Evolutionary conservation across 2,113 vertebrate species (phyloP).

Genomic region (Egretta garzetta): DNA sequence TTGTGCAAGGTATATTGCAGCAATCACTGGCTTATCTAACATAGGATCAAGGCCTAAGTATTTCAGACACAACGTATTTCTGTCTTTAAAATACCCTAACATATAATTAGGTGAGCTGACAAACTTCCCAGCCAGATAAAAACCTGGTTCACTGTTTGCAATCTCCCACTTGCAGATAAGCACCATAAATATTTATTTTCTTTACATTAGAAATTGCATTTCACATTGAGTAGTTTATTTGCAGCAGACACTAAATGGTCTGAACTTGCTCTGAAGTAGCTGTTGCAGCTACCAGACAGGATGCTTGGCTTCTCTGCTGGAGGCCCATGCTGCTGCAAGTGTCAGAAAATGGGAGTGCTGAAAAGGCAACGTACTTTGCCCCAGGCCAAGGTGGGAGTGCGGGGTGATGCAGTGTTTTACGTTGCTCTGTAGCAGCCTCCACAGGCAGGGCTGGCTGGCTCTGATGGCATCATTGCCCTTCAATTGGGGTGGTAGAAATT

Average conservation of each 20-base stretch:
- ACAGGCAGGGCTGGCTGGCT: neutral
- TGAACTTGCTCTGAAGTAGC: constrained; percentile 28
- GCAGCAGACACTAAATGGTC: constrained; percentile 14
- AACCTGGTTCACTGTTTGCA: constrained; percentile 42
- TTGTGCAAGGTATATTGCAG: constrained; percentile 8
- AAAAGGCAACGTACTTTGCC: neutral
- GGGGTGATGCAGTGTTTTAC: neutral
- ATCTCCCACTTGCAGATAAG: constrained; percentile 47
- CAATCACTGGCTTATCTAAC: constrained; percentile 46
- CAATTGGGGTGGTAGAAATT: neutral
- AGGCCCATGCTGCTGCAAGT: neutral
- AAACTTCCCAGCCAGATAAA: constrained; percentile 59
- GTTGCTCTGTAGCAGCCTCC: neutral
- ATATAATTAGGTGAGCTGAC: constrained; percentile 53
- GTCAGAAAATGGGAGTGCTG: neutral
- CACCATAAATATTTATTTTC: constrained; percentile 59
- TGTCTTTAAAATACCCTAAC: constrained; percentile 46
- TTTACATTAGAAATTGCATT: constrained; percentile 48
- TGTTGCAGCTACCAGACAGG: neutral
- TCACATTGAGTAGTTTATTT: constrained; percentile 33
- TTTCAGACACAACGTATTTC: constrained; percentile 35
- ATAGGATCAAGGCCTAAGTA: constrained; percentile 31
- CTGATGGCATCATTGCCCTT: neutral
- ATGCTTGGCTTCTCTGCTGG: neutral
- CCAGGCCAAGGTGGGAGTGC: neutral